phyloP scores from a whole-genome alignment of 1,140 invertebrate genomes.

The Cheumatopsyche charites region DNA sequence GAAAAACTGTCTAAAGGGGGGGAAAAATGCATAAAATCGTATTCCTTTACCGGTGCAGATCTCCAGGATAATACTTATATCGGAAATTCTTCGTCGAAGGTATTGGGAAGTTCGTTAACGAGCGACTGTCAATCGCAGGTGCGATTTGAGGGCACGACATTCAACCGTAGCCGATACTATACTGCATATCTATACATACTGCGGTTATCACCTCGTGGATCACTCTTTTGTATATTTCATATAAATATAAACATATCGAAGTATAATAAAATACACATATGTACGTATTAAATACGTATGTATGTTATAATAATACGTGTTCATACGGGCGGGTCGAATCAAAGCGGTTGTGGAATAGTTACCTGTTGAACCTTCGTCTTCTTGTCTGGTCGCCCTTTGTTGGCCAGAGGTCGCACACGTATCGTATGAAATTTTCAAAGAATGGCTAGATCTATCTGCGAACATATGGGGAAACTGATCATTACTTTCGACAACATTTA shows the following conservation, averaged over 20 bases:
- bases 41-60: too few species aligned
- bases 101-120: too few species aligned
- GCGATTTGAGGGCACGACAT: too few species aligned
- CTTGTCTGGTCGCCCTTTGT: slow-evolving; percentile 7
- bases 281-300: neutral
- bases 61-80: too few species aligned
- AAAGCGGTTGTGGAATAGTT: slow-evolving; percentile 23
- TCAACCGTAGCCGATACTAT: neutral
- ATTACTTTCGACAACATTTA: too few species aligned
- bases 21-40: neutral
- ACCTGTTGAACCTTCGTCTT: slow-evolving; percentile 8
- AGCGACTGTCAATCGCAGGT: too few species aligned
- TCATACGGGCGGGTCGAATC: neutral
- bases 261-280: neutral
- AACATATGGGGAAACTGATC: too few species aligned
- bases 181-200: too few species aligned
- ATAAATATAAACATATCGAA: neutral
- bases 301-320: neutral
- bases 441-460: too few species aligned
- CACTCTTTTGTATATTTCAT: slow-evolving; percentile 1
- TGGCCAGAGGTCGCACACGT: neutral
- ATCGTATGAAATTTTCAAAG: too few species aligned
- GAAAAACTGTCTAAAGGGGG: neutral
- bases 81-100: too few species aligned
- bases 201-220: slow-evolving; percentile 17